Evolutionary conservation across 2,797 vertebrate genomes (phyloP).

Genomic region (Lemur catta): DNA sequence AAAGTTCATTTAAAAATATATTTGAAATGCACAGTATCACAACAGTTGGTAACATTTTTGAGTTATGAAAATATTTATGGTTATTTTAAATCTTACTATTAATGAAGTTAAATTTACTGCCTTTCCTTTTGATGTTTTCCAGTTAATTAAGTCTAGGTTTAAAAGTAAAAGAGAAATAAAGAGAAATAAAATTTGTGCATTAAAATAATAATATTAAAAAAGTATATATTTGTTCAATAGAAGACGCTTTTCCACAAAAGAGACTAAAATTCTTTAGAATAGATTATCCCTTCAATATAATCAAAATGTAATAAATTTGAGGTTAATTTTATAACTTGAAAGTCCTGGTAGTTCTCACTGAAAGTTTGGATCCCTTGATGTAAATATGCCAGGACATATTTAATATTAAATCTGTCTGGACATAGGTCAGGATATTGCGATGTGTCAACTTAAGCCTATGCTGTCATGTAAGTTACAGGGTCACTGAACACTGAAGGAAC

Average conservation of each 20-base stretch:
- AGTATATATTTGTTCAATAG: neutral
- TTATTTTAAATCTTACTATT: neutral
- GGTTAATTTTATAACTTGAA: neutral
- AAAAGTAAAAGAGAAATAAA: constrained; percentile 11
- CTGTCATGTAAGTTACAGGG: neutral
- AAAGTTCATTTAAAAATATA: neutral
- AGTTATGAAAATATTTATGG: neutral
- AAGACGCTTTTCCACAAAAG: neutral
- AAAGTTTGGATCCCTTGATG: neutral
- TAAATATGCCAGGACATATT: neutral
- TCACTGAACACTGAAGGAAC: neutral
- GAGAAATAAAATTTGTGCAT: neutral
- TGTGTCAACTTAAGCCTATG: neutral
- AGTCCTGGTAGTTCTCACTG: neutral
- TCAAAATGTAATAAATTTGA: neutral
- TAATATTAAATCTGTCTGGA: neutral
- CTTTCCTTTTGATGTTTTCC: constrained; percentile 41
- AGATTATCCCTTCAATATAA: neutral
- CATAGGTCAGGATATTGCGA: neutral
- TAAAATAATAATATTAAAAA: neutral
- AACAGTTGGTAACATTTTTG: neutral
- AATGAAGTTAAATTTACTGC: neutral
- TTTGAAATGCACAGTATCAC: neutral
- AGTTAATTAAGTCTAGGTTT: neutral
- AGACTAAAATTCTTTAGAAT: neutral